A percentile compares a stretch with the other conserved stretches of the same genome.
Conservation (phyloP, 2,797 vertebrate genomes). For the Gila robusta region DNA sequence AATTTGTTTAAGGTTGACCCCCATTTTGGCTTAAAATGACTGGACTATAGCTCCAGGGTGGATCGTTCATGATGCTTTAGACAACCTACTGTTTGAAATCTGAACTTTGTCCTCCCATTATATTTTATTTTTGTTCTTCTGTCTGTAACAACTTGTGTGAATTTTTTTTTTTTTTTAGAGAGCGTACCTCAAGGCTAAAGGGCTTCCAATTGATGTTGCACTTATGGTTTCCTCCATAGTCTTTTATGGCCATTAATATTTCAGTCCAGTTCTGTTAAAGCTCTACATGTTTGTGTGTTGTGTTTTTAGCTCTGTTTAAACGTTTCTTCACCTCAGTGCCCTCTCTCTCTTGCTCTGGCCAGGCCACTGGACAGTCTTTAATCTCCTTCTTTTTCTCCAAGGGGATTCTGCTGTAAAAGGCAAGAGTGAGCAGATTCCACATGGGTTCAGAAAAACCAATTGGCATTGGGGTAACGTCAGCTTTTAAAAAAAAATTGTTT, state of each 20-base stretch:
- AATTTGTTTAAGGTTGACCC: too few species aligned
- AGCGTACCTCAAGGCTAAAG: neutral
- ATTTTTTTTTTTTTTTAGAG: neutral
- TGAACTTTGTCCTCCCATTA: neutral
- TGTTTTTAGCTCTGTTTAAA: constrained; percentile 27
- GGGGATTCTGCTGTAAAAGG: constrained; percentile 68
- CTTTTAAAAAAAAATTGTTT: constrained; percentile 40
- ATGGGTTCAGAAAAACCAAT: constrained; percentile 68
- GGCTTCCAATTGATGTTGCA: neutral
- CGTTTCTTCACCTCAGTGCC: constrained; percentile 25
- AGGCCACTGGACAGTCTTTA: constrained; percentile 56
- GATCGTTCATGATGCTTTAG: constrained; percentile 17
- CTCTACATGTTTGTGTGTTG: neutral
- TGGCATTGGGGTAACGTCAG: constrained; percentile 69
- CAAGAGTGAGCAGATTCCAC: constrained; percentile 68
- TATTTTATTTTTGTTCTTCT: neutral
- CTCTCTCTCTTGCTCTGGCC: constrained; percentile 30
- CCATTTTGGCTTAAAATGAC: too few species aligned
- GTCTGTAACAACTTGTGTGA: neutral
- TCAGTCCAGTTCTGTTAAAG: neutral
- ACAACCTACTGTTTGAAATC: constrained; percentile 6
- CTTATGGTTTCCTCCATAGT: neutral
- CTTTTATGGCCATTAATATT: constrained; percentile 19
- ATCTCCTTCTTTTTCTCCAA: constrained; percentile 65
- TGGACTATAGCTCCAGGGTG: neutral